Base-by-base conservation (phyloP, 1,140 invertebrate species). In the Drosophila neocordata region DNA sequence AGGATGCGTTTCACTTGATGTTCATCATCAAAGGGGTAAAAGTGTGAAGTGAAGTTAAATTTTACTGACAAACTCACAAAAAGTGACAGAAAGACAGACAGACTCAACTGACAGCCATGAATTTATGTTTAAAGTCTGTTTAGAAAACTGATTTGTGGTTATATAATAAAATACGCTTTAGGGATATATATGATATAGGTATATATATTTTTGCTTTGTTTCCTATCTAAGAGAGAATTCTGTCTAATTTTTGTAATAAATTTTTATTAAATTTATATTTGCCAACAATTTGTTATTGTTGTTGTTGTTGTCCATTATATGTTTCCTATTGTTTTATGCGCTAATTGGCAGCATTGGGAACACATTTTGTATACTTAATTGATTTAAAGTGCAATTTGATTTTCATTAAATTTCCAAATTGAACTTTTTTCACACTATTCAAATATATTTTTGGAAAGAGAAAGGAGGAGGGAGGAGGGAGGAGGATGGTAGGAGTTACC, bases 301-400 rank as follows among this genome's bases (percentile, higher is more conserved):
- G 66, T 62, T 55, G 52, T 71, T n/a, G n/a, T 58, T 75, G 58
- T 55, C 66, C n/a, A n/a, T n/a, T n/a, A n/a, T n/a, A n/a, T n/a
- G n/a, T n/a, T n/a, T n/a, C n/a, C n/a, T 75, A 60, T 62, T 48
- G 41, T 48, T 65, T 62, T 72, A 56, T 71, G 63, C 69, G 41
- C 53, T 65, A 71, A 75, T 75, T 75, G 73, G 55, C 53, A 52
- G 48, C 60, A 22, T 51, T 53, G 51, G 24, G 24, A 41, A 48
- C 15, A 20, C 24, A 18, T 55, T 71, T 65, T 59, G 18, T 34
- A 27, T 56, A 65, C 41, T 72, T 75, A 75, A 75, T 76, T 76
- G 69, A 76, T 72, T 76, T 76, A 76, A 72, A 73, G 56, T 51
- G 44, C 73, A 75, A 75, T 75, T 75, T 72, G 66, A 67, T 75